These are phyloP conservation scores for Apocheima hispidaria DNA, from an alignment of 2,888 invertebrate genomes.

Conservation along the genomic window DNA sequence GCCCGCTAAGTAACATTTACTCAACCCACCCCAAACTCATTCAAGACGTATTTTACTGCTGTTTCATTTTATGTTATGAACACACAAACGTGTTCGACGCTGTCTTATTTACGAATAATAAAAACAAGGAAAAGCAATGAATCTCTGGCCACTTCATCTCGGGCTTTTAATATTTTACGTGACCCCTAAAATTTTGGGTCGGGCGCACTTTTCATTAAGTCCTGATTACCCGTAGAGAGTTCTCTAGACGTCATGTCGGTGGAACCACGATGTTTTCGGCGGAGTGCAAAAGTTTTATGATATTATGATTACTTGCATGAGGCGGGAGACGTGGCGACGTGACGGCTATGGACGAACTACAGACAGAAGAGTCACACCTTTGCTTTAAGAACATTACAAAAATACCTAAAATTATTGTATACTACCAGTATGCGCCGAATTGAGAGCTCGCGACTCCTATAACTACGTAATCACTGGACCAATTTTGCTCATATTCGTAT, in stretches of 20 bases:
- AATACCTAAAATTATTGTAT: too few species aligned
- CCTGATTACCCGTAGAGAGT: conserved; percentile 80
- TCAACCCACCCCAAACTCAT: conserved; percentile 58
- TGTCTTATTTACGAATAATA: conserved; percentile 84
- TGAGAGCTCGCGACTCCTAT: too few species aligned
- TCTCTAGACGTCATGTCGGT: conserved; percentile 66
- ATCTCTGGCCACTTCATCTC: conserved; percentile 85
- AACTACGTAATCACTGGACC: too few species aligned
- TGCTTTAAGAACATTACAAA: not conserved
- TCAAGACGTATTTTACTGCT: conserved; percentile 74
- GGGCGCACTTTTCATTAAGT: conserved; percentile 84
- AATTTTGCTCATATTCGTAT: too few species aligned
- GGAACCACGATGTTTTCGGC: conserved; percentile 75
- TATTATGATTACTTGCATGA: conserved; percentile 83
- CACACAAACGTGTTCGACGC: conserved; percentile 55
- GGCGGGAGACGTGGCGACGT: conserved; percentile 67
- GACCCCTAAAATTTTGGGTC: conserved; percentile 81
- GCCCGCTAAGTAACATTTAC: conserved; percentile 71
- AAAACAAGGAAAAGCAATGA: conserved; percentile 84
- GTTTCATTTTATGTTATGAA: conserved; percentile 81
- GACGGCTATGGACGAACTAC: conserved; percentile 44
- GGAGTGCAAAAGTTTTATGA: conserved; percentile 85
- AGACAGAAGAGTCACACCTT: conserved; percentile 45
- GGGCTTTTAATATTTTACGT: conserved; percentile 86
- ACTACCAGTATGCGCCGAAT: too few species aligned